Evolutionary conservation across 2,888 invertebrate species (phyloP).

Genomic region (Selenia dentaria): DNA sequence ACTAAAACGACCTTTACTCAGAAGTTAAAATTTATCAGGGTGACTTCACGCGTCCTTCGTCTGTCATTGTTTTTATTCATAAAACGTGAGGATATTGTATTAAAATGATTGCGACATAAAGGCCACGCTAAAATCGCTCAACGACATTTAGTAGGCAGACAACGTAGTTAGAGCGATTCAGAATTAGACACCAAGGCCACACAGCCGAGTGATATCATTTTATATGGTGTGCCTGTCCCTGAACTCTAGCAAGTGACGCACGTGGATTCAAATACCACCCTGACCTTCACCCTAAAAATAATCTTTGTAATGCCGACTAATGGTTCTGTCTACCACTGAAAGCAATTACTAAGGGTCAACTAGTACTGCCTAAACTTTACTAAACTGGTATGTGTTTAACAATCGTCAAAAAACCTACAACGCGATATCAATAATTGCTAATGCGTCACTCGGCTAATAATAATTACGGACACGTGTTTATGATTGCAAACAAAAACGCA

Average conservation of each 20-base stretch:
- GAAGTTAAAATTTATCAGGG: slow-evolving; percentile 30
- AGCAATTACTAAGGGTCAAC: slow-evolving; percentile 37
- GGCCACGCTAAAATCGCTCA: slow-evolving; percentile 33
- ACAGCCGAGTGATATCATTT: slow-evolving; percentile 74
- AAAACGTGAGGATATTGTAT: slow-evolving; percentile 27
- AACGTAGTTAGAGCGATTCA: slow-evolving; percentile 74
- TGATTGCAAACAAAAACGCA: slow-evolving; percentile 7
- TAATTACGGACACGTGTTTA: slow-evolving; percentile 2
- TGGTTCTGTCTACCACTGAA: slow-evolving; percentile 41
- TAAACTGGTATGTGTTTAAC: slow-evolving; percentile 1
- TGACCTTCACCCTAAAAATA: slow-evolving; percentile 75
- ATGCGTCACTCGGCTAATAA: neutral
- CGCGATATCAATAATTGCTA: neutral
- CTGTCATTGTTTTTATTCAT: slow-evolving; percentile 31
- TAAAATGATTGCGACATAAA: slow-evolving; percentile 33
- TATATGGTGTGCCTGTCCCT: slow-evolving; percentile 76
- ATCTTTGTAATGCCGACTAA: slow-evolving; percentile 56
- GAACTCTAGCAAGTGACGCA: slow-evolving; percentile 80
- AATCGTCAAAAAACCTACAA: slow-evolving; percentile 1
- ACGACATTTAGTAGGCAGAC: slow-evolving; percentile 70
- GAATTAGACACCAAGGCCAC: slow-evolving; percentile 78
- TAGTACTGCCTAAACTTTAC: slow-evolving; percentile 13
- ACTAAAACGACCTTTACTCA: slow-evolving; percentile 30
- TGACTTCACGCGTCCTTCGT: slow-evolving; percentile 34
- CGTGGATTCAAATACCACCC: slow-evolving; percentile 72